Base-by-base conservation (phyloP, 1,140 invertebrate genomes). In the Papilio polyxenes region DNA sequence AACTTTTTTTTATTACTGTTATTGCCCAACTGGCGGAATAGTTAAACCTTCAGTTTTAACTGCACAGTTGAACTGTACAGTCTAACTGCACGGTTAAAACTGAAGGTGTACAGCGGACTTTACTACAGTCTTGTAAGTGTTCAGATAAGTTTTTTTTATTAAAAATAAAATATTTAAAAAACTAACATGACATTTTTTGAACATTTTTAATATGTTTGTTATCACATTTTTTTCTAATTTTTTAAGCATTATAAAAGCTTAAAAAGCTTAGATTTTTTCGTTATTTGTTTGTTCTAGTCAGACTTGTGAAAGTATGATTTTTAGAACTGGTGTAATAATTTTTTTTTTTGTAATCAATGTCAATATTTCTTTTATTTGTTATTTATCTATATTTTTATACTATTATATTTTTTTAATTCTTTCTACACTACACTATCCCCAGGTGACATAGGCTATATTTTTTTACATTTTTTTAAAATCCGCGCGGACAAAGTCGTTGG, bases 261-360 rank as follows among this genome's bases (percentile, higher is more conserved):
- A 74, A 40, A 74, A 65, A 65, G 20, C 2, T 9, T 65, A 65
- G 59, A 65, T 23, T 6, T 23, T 65, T 3, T 65, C 10, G 23
- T 65, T 5, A 10, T 65, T 65, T 65, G 23, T 65, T 65, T 65
- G 59, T 65, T 65, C 59, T 65, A 65, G 59, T 65, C 59, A 65
- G 8, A 65, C 59, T 65, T 65, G 20, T 65, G 0, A 23, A 65
- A 65, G 59, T 65, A 23, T 65, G 59, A 65, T 65, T 20, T 65
- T 2, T 65, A 65, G 59, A 65, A 65, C 59, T 65, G 23, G 6
- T 7, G 4, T 59, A 2, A 53, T 13, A 15, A 8, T 59, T 59
- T n/a, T 59, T 7, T n/a, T 17, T 10, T n/a, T n/a, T n/a, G n/a
- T n/a, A n/a, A 53, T 6, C 7, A 3, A 53, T 53, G 51, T 53